Percentiles rank a stretch among this genome's conserved stretches.
phyloP scores from a whole-genome alignment of 2,888 invertebrate genomes.

The Dryocosmus kuriphilus region DNA sequence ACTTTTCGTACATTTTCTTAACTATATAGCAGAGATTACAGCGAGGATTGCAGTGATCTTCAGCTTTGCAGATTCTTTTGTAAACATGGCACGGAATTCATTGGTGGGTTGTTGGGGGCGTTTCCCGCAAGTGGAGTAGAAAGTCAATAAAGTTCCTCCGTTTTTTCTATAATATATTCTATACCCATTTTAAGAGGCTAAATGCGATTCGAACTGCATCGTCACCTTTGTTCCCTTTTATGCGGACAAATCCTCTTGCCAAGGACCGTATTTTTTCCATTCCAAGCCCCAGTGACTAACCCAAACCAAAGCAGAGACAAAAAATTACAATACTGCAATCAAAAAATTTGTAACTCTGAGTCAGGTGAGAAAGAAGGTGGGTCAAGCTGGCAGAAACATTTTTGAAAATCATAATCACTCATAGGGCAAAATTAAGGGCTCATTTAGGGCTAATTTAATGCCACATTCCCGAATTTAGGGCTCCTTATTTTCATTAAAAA shows the following conservation, averaged over 20 bases:
- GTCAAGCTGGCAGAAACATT: too few relatives aligned
- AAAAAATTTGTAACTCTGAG: background rate
- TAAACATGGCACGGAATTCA: slow-evolving; percentile 31
- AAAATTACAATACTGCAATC: background rate
- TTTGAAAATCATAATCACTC: too few relatives aligned
- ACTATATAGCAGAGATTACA: background rate
- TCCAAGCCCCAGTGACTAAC: background rate
- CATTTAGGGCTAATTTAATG: too few relatives aligned
- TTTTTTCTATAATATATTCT: slow-evolving; percentile 38
- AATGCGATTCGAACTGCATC: slow-evolving; percentile 1
- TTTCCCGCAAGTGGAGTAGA: slow-evolving; percentile 33
- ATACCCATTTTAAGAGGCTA: background rate
- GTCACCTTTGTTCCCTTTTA: slow-evolving; percentile 28
- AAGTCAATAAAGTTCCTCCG: slow-evolving; percentile 36
- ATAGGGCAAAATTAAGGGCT: too few relatives aligned
- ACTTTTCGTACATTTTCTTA: background rate
- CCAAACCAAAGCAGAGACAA: background rate
- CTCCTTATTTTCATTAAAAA: too few relatives aligned
- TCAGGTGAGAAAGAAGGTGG: too few relatives aligned
- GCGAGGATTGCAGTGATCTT: slow-evolving; percentile 1
- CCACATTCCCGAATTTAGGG: too few relatives aligned
- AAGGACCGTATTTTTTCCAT: background rate
- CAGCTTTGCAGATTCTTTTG: slow-evolving; percentile 21
- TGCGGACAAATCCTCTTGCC: background rate
- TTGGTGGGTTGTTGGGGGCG: slow-evolving; percentile 13